A percentile compares a stretch with the other conserved stretches of the same genome.
phyloP scores from a whole-genome alignment of 2,113 vertebrate species.

The Neofelis nebulosa region DNA sequence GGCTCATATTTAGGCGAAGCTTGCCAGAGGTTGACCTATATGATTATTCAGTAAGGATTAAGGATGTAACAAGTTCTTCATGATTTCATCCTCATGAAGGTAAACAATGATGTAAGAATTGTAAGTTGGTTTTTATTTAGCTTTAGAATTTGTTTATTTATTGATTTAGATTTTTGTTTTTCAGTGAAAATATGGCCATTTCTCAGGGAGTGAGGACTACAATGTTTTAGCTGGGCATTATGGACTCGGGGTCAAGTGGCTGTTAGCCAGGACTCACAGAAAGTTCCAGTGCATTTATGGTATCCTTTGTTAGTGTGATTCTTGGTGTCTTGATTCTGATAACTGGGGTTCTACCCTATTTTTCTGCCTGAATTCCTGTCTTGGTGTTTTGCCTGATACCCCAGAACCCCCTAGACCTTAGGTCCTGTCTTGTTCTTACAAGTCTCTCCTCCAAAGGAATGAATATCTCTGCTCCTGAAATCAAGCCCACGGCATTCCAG shows the following conservation, averaged over 20 bases:
- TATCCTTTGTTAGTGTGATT: background rate
- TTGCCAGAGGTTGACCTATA: background rate
- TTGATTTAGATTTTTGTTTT: background rate
- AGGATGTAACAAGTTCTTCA: background rate
- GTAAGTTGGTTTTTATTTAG: background rate
- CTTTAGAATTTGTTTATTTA: background rate
- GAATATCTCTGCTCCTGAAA: background rate
- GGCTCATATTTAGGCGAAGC: background rate
- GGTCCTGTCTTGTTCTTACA: constrained; percentile 23
- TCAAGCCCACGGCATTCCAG: constrained; percentile 28
- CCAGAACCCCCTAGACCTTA: background rate
- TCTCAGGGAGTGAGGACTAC: background rate
- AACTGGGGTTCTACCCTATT: background rate
- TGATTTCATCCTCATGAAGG: background rate
- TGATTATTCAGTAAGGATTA: background rate
- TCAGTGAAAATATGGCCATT: background rate
- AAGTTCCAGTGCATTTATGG: background rate
- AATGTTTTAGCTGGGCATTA: background rate
- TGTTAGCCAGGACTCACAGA: background rate
- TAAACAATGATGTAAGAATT: background rate
- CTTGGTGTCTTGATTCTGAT: background rate
- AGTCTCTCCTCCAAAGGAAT: constrained; percentile 33
- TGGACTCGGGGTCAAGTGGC: background rate
- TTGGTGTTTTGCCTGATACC: background rate
- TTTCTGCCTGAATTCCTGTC: background rate